Conservation (phyloP, 2,888 invertebrate species). For the Antheraea yamamai region DNA sequence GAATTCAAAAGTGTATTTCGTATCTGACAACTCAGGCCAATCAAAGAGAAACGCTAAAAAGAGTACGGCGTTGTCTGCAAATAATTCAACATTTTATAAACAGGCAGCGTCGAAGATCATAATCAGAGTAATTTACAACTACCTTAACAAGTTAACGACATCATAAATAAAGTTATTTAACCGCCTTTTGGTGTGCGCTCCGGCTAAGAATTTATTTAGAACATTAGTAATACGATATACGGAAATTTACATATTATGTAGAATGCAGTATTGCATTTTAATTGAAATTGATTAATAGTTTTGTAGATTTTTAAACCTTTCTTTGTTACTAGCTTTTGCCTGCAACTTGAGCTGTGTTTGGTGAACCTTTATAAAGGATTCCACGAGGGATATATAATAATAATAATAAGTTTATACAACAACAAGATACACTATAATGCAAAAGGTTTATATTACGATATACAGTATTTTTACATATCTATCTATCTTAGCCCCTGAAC, state of each 20-base stretch:
- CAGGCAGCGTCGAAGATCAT: conserved; percentile 41
- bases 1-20: too few species aligned
- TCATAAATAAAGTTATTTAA: conserved; percentile 55
- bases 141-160: conserved; percentile 62
- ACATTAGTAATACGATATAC: conserved; percentile 13
- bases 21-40: too few species aligned
- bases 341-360: too few species aligned
- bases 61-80: conserved; percentile 25
- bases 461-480: too few species aligned
- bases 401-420: too few species aligned
- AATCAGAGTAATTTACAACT: conserved; percentile 60
- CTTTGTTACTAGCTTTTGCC: too few species aligned
- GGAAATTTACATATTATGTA: background rate
- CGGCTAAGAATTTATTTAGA: conserved; percentile 18
- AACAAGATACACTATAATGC: too few species aligned
- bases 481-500: too few species aligned
- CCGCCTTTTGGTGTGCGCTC: conserved; percentile 20
- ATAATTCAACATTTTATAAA: conserved; percentile 42
- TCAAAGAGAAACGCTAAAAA: background rate
- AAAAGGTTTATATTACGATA: too few species aligned
- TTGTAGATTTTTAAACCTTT: background rate
- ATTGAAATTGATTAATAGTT: background rate
- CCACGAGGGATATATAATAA: too few species aligned
- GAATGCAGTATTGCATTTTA: background rate
- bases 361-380: too few species aligned